Conservation (phyloP, 2,113 vertebrate genomes). For the Apodemus sylvaticus region DNA sequence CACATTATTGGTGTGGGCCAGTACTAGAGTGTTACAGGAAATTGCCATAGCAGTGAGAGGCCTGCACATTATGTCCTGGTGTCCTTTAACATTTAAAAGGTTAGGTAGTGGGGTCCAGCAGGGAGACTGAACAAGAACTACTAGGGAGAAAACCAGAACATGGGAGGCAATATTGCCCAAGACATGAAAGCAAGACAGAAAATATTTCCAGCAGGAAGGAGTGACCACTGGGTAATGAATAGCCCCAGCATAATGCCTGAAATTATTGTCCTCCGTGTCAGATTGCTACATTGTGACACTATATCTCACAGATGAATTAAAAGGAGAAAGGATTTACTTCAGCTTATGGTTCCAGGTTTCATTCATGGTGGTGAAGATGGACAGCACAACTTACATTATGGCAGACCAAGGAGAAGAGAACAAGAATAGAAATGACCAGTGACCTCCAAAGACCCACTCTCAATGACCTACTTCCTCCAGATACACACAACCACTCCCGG, state of each 20-base stretch:
- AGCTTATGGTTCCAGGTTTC: neutral
- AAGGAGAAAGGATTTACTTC: neutral
- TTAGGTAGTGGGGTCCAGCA: neutral
- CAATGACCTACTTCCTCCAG: neutral
- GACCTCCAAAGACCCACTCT: too few species aligned
- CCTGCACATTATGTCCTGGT: fast-evolving
- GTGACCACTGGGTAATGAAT: neutral
- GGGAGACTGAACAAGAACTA: neutral
- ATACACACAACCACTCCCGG: too few species aligned
- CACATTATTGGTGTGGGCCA: neutral
- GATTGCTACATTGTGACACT: neutral
- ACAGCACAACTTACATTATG: neutral
- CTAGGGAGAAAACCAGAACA: neutral
- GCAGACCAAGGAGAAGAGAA: neutral
- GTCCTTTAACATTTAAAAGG: slow-evolving; percentile 16
- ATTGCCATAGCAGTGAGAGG: neutral
- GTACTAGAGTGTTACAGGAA: neutral
- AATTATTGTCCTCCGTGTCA: too few species aligned
- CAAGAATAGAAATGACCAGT: neutral
- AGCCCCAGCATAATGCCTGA: neutral
- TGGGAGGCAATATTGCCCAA: neutral
- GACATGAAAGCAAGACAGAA: neutral
- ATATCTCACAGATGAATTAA: neutral
- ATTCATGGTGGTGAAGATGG: neutral
- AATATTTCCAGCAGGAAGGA: neutral